Percentiles rank a stretch among this genome's conserved stretches.
phyloP scores from a whole-genome alignment of 2,888 invertebrate species.

The Phragmatobia fuliginosa region DNA sequence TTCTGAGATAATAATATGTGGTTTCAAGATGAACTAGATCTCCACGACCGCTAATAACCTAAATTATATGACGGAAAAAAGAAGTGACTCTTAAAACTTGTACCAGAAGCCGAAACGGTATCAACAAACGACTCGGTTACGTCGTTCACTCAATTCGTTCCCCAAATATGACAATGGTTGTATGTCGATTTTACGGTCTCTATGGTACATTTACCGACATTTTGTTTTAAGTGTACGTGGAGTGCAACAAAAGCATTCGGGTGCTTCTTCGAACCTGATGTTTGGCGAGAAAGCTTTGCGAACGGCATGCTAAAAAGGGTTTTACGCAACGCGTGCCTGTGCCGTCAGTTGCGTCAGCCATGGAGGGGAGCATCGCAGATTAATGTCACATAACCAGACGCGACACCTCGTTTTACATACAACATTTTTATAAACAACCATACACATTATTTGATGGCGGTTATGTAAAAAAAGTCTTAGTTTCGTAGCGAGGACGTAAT shows the following conservation, averaged over 20 bases:
- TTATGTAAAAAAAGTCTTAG: background rate
- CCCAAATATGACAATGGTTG: constrained; percentile 61
- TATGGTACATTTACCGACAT: constrained; percentile 29
- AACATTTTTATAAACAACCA: constrained; percentile 2
- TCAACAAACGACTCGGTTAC: constrained; percentile 67
- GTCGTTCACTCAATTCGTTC: constrained; percentile 69
- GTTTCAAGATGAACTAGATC: constrained; percentile 21
- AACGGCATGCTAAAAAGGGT: constrained; percentile 80
- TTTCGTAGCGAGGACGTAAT: too few species aligned
- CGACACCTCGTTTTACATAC: constrained; percentile 42
- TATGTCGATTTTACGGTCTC: constrained; percentile 77
- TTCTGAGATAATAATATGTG: constrained; percentile 20
- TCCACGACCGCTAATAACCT: constrained; percentile 40
- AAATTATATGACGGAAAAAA: constrained; percentile 27
- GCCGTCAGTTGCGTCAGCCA: constrained; percentile 66
- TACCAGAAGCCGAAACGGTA: constrained; percentile 63
- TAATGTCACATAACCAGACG: constrained; percentile 62
- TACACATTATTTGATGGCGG: background rate
- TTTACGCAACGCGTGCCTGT: constrained; percentile 75
- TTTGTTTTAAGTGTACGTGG: constrained; percentile 51
- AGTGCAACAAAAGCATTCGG: constrained; percentile 70
- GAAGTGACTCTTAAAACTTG: constrained; percentile 28
- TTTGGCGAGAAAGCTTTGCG: constrained; percentile 79
- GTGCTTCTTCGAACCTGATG: constrained; percentile 71
- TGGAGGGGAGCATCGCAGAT: constrained; percentile 61